Evolutionary conservation across 2,888 invertebrate genomes (phyloP).

Genomic region (Tridacna crocea): DNA sequence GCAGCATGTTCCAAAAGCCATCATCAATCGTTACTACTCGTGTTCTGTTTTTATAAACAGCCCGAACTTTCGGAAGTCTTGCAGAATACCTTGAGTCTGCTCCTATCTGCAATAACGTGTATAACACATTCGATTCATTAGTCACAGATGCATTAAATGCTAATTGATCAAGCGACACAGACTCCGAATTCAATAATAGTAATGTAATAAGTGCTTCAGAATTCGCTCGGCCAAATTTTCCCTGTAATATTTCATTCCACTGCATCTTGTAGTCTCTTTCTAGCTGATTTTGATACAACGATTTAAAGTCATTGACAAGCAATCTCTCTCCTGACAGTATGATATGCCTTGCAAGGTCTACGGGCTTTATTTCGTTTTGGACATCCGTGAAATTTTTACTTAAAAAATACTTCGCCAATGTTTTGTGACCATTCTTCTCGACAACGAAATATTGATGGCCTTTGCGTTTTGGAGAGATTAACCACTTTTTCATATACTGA

Average conservation of each 20-base stretch:
- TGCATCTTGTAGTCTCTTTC: not conserved
- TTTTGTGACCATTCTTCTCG: not conserved
- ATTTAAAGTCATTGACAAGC: not conserved
- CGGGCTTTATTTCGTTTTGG: not conserved
- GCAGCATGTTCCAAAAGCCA: conserved; percentile 5
- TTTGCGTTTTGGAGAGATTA: not conserved
- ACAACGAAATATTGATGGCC: not conserved
- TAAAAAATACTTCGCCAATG: not conserved
- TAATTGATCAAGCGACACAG: not conserved
- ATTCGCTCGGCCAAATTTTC: not conserved
- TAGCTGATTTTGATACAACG: not conserved
- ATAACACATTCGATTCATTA: not conserved
- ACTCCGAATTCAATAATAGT: not conserved
- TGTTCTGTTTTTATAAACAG: not conserved
- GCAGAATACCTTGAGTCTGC: not conserved
- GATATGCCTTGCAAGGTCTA: not conserved
- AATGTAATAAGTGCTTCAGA: conserved; percentile 1
- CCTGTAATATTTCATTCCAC: conserved; percentile 1
- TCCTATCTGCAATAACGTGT: not conserved
- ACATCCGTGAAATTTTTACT: not conserved
- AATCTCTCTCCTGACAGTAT: not conserved
- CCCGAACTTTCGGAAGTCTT: not conserved
- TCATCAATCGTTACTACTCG: not conserved
- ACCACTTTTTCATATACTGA: not conserved
- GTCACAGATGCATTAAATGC: conserved; percentile 5